Conservation (phyloP, 2,888 invertebrate genomes). For the Orthosia gothica region DNA sequence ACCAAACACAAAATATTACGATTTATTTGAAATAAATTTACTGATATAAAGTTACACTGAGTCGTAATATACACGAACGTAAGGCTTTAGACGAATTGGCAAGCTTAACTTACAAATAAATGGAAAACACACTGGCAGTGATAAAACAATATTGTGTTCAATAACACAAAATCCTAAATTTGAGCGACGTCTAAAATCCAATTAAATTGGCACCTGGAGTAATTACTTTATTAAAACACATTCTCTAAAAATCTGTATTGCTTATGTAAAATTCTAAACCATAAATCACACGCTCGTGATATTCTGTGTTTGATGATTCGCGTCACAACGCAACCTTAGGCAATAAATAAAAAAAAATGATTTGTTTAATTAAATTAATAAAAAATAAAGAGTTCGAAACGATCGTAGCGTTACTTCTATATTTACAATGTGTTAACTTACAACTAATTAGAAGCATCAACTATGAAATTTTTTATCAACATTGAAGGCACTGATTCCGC, state of each 20-base stretch:
- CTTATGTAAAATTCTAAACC: slow-evolving; percentile 18
- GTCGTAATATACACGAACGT: slow-evolving; percentile 37
- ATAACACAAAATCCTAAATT: slow-evolving; percentile 45
- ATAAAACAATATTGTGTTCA: slow-evolving; percentile 54
- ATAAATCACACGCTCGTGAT: slow-evolving; percentile 41
- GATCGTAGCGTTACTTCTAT: slow-evolving; percentile 86
- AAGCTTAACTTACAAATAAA: slow-evolving; percentile 66
- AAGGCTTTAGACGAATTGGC: slow-evolving; percentile 61
- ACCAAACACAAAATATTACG: slow-evolving; percentile 72
- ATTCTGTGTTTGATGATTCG: slow-evolving; percentile 62
- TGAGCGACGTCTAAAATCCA: slow-evolving; percentile 54
- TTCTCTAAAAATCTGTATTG: slow-evolving; percentile 26
- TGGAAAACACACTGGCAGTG: slow-evolving; percentile 74
- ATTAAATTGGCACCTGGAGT: slow-evolving; percentile 48
- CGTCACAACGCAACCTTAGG: slow-evolving; percentile 78
- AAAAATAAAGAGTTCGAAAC: slow-evolving; percentile 88
- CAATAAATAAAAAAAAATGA: slow-evolving; percentile 86
- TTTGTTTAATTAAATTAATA: slow-evolving; percentile 87
- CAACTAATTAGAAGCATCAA: slow-evolving; percentile 90
- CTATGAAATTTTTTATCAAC: slow-evolving; percentile 89
- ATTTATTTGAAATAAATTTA: slow-evolving; percentile 45
- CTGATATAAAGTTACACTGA: slow-evolving; percentile 28
- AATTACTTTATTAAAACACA: slow-evolving; percentile 8
- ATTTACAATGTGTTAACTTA: slow-evolving; percentile 89
- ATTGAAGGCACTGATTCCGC: slow-evolving; percentile 92